phyloP scores from a whole-genome alignment of 2,888 invertebrate species.

The Spodoptera picta region DNA sequence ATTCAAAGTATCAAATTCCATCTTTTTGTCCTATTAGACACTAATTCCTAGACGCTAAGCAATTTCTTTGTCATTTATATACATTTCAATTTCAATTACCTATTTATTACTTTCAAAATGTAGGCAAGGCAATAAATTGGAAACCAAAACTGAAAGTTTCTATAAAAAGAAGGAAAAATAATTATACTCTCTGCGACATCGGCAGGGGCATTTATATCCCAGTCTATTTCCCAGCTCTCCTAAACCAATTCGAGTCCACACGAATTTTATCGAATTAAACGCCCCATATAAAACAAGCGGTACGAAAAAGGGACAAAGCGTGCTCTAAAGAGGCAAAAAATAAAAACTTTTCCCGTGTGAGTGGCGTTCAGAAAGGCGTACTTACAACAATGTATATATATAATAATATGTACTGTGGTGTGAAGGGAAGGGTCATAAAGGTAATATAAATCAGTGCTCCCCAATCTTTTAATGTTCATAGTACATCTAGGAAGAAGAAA shows the following conservation, averaged over 20 bases:
- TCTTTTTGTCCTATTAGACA: no score
- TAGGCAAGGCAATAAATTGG: not conserved
- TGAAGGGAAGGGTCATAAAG: no score
- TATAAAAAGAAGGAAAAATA: slow-evolving; percentile 28
- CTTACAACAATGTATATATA: slow-evolving; percentile 50
- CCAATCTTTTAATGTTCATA: no score
- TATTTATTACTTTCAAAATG: no score
- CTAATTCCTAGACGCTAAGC: not conserved
- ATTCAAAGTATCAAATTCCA: slow-evolving; percentile 18
- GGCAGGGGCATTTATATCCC: slow-evolving; percentile 61
- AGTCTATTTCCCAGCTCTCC: slow-evolving; percentile 69
- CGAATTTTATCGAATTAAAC: slow-evolving; percentile 84
- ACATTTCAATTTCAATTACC: no score
- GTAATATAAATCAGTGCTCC: no score
- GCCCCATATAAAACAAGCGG: slow-evolving; percentile 82
- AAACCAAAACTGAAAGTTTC: not conserved
- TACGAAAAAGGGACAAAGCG: slow-evolving; percentile 80
- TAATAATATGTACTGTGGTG: no score
- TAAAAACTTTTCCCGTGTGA: slow-evolving; percentile 67
- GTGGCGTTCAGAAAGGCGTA: slow-evolving; percentile 51
- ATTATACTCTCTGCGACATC: slow-evolving; percentile 49
- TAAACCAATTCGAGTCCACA: slow-evolving; percentile 78
- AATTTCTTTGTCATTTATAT: no score
- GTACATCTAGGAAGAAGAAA: no score
- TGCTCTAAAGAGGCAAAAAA: slow-evolving; percentile 71